Conservation (phyloP, 2,888 invertebrate genomes). For the Lasioglossum morio region DNA sequence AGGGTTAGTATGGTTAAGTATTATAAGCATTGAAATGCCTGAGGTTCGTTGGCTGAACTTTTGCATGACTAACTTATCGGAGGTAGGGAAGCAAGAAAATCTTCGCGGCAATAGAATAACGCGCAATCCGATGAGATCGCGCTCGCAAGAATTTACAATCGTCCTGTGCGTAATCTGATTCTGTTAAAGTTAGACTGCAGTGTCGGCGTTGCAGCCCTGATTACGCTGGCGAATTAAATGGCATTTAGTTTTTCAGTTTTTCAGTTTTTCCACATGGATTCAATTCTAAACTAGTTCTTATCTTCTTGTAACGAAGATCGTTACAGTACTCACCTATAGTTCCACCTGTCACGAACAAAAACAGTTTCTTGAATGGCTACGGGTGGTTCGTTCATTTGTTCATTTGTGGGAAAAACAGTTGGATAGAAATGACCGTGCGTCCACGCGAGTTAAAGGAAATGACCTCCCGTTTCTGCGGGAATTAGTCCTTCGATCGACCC, state of each 20-base stretch:
- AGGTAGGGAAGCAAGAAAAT: not conserved
- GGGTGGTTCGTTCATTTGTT: not conserved
- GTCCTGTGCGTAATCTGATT: not conserved
- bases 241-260: not conserved
- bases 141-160: not conserved
- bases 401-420: not conserved
- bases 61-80: constrained; percentile 8
- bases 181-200: not conserved
- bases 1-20: constrained; percentile 9
- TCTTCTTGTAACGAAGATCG: not conserved
- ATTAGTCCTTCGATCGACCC: constrained; percentile 41
- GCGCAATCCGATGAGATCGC: not conserved
- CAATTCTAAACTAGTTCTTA: not conserved
- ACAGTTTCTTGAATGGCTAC: not conserved
- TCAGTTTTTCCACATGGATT: too few species aligned
- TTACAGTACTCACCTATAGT: not conserved
- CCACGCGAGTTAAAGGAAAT: constrained; percentile 15
- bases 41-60: constrained; percentile 4
- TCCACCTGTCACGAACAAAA: not conserved
- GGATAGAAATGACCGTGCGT: not conserved
- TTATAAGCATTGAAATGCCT: not conserved
- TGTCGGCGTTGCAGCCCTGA: not conserved
- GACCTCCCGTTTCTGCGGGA: constrained; percentile 18
- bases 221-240: not conserved
- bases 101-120: constrained; percentile 7